Evolutionary conservation across 2,113 vertebrate species (phyloP), one percentile per base, ranked within the genome.

Genomic region (Sardina pilchardus): DNA sequence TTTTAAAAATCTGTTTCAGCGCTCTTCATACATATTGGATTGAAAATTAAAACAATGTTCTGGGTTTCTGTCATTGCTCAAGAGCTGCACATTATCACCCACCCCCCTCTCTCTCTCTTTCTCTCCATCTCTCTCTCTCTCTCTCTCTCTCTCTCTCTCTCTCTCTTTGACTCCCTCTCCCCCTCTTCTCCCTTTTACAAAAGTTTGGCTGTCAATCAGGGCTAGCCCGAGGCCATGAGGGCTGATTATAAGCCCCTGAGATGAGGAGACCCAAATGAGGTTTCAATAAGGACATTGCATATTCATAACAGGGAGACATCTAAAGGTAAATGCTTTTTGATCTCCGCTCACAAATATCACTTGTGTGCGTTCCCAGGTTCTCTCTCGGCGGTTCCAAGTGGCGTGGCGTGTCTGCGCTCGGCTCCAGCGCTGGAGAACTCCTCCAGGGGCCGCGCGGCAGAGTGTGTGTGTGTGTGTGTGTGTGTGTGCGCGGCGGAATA

Each of bases 211-310:
- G 98, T 98, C 98, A 99, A 95, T 99, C 97, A 98, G 94, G 90
- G 92, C 92, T 96, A 93, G 96, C 98, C 96, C 95, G 91, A 0
- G 97, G 98, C 97, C 92, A 95, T 97, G 96, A 97, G 94, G 95
- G 96, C 95, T 98, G 97, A 99, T 99, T 97, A 99, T 97, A 98
- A 96, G 94, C 97, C 97, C 97, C 94, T 92, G 98, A 98, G 97
- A 98, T 96, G 0, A 93, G 96, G 95, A 96, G 96, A 97, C 97
- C 97, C 96, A 98, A 97, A 98, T 98, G 97, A 98, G 96, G 96
- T 97, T 97, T 98, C 97, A 99, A 98, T 97, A 97, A 98, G 97
- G 97, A 97, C 96, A 94, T 96, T 97, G 97, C 98, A 98, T 97
- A 97, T 97, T 98, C 97, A 97, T 97, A 97, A 96, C 94, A 94